Evolutionary conservation across 1,140 invertebrate genomes (phyloP), one percentile per base, ranked within the genome.

Genomic region (Mycetomoellerius zeteki): DNA sequence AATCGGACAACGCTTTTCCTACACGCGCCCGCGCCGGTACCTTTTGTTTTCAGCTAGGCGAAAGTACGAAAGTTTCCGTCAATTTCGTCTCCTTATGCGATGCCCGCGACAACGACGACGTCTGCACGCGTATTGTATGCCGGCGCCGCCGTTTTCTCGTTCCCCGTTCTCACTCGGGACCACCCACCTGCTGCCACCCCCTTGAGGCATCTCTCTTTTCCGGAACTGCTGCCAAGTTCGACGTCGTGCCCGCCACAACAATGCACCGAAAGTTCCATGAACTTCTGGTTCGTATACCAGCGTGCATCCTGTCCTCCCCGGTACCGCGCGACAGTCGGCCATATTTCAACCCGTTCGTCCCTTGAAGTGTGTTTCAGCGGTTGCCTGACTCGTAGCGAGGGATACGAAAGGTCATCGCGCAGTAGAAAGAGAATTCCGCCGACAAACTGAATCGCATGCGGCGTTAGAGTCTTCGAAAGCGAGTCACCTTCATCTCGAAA

Each of bases 251-350:
- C 86, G 85, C 92, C 91, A 92, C 92, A 93, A 92, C 92, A 92
- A 92, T 92, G 90, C 91, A 85, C 73, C 85, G 85, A 88, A 92
- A 92, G 91, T 92, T 92, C 71, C 33, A 75, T 78, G 85, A 93
- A 93, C 92, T 93, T 91, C 86, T 81, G 85, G 65, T 81, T 54
- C 71, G 76, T 78, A 86, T 89, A 86, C 67, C 71, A 10, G 16
- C n/a, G 47, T 37, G 30, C 43, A 33, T 64, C 27, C 30, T 50
- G 60, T 77, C 75, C 60, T 56, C 33, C 58, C 43, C 30, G 54
- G 71, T 72, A 56, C 16, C 54, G 19, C 33, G 64, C 50, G 50
- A 85, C 82, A 84, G 80, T 84, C 80, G 80, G 69, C 69, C 69
- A 58, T 86, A 67, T 86, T 52, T 80, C 64, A 86, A 80, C 85